Evolutionary conservation across 2,888 invertebrate genomes (phyloP), one percentile per base, ranked within the genome.

Genomic region (Prosapia bicincta): DNA sequence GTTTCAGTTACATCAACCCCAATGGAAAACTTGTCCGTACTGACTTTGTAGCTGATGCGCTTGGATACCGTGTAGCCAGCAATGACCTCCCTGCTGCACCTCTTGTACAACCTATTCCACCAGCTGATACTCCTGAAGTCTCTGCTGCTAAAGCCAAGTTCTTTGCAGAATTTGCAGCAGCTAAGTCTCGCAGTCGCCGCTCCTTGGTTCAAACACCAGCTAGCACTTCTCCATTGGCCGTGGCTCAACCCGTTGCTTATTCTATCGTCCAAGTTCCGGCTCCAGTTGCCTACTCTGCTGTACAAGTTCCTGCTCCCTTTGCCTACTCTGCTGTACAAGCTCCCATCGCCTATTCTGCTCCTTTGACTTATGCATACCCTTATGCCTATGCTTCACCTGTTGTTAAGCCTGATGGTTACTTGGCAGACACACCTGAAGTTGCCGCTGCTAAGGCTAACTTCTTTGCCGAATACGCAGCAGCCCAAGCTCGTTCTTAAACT

Each of bases 401-500:
- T 30, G 69, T 69, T 13, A 69, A 67, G 26, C 76, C 25, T 67
- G 65, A 76, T 43, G 71, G 24, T 15, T 75, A 26, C 67, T 26
- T 67, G 25, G 67, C 67, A 70, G 82, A 81, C 79, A 81, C 81
- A 72, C 80, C 82, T 66, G 81, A 81, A 74, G 86, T 87, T 10
- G 84, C 84, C 9, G 84, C 84, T 74, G 87, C 87, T 26, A 85
- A 85, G 78, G 85, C 84, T 26, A 85, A 84, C n/a, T 86, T 86
- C 81, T 80, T 83, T 67, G 85, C 83, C 69, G 82, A 83, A 32
- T 82, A 84, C 72, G 82, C 83, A 15, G 80, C 75, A 74, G 76
- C 76, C 72, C 71, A 70, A 26, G 76, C 77, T 69, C 73, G 73
- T 70, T 72, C 76, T 66, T 69, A 26, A 15, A 67, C 10, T 26